Percentiles rank a stretch among this genome's conserved stretches.
These are phyloP conservation scores for Spea multiplicata DNA, from an alignment of 2,113 vertebrate genomes.

Conservation along the genomic window DNA sequence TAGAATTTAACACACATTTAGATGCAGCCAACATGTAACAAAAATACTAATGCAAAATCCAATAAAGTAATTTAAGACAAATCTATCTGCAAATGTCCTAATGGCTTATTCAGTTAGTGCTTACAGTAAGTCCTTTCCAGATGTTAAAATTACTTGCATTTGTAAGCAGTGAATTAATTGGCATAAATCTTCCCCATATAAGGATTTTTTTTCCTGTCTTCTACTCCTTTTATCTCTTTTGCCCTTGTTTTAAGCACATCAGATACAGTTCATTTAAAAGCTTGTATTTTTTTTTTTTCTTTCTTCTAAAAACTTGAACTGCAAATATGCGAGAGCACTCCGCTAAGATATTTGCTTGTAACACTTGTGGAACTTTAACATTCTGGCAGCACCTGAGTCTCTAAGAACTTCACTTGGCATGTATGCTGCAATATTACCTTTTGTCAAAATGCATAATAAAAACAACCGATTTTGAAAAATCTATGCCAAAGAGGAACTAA, in stretches of 20 bases:
- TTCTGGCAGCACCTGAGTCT: constrained; percentile 20
- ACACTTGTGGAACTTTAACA: constrained; percentile 33
- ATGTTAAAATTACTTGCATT: constrained; percentile 46
- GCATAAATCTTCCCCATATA: constrained; percentile 30
- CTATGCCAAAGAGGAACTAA: too few species aligned
- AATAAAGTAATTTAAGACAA: constrained; percentile 48
- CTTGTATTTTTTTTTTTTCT: constrained; percentile 3
- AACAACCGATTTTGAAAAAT: too few species aligned
- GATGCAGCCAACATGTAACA: constrained; percentile 53
- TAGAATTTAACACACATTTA: constrained; percentile 54
- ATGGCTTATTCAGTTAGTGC: constrained; percentile 44
- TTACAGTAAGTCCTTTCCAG: constrained; percentile 46
- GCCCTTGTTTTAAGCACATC: constrained; percentile 41
- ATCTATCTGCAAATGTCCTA: constrained; percentile 48
- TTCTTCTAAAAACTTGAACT: constrained; percentile 28
- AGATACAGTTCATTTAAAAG: constrained; percentile 35
- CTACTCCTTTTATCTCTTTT: constrained; percentile 26
- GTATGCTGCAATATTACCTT: not conserved
- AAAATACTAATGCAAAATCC: constrained; percentile 55
- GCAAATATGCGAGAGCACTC: constrained; percentile 1
- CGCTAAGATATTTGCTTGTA: constrained; percentile 30
- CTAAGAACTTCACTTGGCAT: constrained; percentile 13
- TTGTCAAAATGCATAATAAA: not conserved
- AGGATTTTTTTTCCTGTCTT: not conserved
- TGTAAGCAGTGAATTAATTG: constrained; percentile 46